Conservation (phyloP, 1,140 invertebrate species). For the Thaumetopoea pityocampa region DNA sequence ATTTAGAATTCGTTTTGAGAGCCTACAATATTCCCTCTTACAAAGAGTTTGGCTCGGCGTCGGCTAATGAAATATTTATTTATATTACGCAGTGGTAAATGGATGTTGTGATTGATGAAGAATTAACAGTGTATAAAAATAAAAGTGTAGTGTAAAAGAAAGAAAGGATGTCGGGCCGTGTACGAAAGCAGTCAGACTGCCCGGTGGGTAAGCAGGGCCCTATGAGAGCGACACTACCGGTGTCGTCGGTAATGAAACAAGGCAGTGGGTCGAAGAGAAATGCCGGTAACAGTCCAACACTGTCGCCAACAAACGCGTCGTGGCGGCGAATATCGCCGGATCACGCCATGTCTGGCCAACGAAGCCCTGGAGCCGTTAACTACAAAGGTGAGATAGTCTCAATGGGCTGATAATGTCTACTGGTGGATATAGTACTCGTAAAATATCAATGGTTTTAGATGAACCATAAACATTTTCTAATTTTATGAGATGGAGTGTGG, state of each 20-base stretch:
- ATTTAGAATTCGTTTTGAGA: conserved; percentile 39
- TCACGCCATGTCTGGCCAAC: conserved; percentile 80
- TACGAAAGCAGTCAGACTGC: conserved; percentile 82
- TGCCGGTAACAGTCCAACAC: conserved; percentile 79
- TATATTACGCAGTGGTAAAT: conserved; percentile 45
- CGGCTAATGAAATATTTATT: conserved; percentile 44
- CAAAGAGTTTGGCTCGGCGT: conserved; percentile 66
- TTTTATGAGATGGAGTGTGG: too few relatives aligned
- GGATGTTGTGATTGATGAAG: conserved; percentile 30
- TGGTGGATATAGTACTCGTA: too few relatives aligned
- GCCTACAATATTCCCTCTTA: conserved; percentile 52
- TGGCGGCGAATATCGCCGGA: conserved; percentile 82
- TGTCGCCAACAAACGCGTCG: conserved; percentile 80
- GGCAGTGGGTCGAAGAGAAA: conserved; percentile 78
- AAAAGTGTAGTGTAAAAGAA: conserved; percentile 27
- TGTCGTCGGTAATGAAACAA: conserved; percentile 82
- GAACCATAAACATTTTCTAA: too few relatives aligned
- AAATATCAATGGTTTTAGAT: too few relatives aligned
- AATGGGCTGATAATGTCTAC: too few relatives aligned
- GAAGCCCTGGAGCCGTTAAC: conserved; percentile 83
- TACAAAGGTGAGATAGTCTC: conserved; percentile 78
- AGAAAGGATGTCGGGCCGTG: conserved; percentile 78
- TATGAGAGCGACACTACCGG: conserved; percentile 84
- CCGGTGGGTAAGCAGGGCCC: conserved; percentile 82
- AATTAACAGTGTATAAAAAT: conserved; percentile 27